Evolutionary conservation across 2,113 vertebrate species (phyloP), one percentile per base, ranked within the genome.

Genomic region (Cephalopholis sonnerati): DNA sequence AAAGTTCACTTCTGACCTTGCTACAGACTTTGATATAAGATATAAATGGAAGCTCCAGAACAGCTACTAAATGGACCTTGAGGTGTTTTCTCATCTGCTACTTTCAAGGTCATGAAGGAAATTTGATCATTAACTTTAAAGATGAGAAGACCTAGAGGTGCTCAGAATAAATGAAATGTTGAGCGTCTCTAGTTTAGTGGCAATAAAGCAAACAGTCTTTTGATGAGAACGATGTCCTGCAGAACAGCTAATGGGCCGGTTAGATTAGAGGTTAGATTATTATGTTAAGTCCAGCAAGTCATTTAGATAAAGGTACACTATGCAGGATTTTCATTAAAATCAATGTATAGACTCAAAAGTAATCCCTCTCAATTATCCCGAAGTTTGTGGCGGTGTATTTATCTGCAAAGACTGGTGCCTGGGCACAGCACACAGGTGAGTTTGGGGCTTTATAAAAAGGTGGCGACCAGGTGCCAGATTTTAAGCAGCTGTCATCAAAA

Each of bases 71-170:
- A 63, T 44, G 4, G 18, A 70, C 46, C n/a, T 11, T 16, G n/a
- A 24, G 9, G 12, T 70, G 2, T 24, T 25, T 57, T 41, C 9
- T 41, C 13, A n/a, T 32, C 25, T 68, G 25, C 25, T 39, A 7
- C 54, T 64, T 75, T 32, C 48, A 54, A 54, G 15, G 50, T 65
- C 48, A 63, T 16, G 46, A 25, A 54, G 29, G n/a, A 27, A 71
- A 10, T 54, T n/a, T 25, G 7, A 64, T 27, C 9, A 13, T 41
- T 62, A 18, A 44, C 32, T 71, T n/a, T 61, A 36, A 62, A 24
- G 58, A 54, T 20, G 2, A 27, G 16, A 59, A 51, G 41, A 8
- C 22, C 9, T 15, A 7, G 0, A 29, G 24, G 18, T 16, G 11
- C 29, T 68, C 20, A 12, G 16, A 46, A 29, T 55, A 54, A 55